A percentile compares a stretch with the other conserved stretches of the same genome.
Evolutionary conservation across 2,113 vertebrate genomes (phyloP).

Genomic region (Paralichthys olivaceus): DNA sequence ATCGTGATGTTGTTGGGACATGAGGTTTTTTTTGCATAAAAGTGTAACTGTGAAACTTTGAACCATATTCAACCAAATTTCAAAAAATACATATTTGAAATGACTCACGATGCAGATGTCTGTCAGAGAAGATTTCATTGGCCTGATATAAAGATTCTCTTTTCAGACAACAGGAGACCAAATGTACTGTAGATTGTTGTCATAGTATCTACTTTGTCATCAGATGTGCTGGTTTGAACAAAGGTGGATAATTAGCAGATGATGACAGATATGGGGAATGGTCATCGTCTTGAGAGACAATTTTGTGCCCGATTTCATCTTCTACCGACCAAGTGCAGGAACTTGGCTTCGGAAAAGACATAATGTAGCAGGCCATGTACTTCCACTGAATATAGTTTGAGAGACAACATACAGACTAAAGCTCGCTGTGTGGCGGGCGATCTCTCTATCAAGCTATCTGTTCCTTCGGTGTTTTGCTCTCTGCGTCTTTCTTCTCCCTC

Average conservation of each 20-base stretch:
- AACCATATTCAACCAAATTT: too few relatives aligned
- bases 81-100: too few relatives aligned
- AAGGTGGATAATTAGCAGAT: neutral
- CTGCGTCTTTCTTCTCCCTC: neutral
- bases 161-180: too few relatives aligned
- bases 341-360: neutral
- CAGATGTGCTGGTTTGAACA: slow-evolving; percentile 1
- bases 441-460: slow-evolving; percentile 31
- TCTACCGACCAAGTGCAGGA: neutral
- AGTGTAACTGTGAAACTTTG: too few relatives aligned
- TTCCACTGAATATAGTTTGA: too few relatives aligned
- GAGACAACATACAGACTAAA: slow-evolving; percentile 18
- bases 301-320: slow-evolving; percentile 14
- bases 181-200: too few relatives aligned
- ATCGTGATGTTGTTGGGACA: too few relatives aligned
- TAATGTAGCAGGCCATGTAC: neutral
- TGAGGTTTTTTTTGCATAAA: neutral
- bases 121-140: too few relatives aligned
- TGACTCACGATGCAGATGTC: too few relatives aligned
- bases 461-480: slow-evolving; percentile 1
- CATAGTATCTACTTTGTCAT: too few relatives aligned
- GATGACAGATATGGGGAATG: slow-evolving; percentile 5
- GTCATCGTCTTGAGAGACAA: neutral
- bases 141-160: too few relatives aligned
- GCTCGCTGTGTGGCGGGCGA: slow-evolving; percentile 9